Evolutionary conservation across 2,113 vertebrate species (phyloP).

Genomic region (Pelusios castaneus): DNA sequence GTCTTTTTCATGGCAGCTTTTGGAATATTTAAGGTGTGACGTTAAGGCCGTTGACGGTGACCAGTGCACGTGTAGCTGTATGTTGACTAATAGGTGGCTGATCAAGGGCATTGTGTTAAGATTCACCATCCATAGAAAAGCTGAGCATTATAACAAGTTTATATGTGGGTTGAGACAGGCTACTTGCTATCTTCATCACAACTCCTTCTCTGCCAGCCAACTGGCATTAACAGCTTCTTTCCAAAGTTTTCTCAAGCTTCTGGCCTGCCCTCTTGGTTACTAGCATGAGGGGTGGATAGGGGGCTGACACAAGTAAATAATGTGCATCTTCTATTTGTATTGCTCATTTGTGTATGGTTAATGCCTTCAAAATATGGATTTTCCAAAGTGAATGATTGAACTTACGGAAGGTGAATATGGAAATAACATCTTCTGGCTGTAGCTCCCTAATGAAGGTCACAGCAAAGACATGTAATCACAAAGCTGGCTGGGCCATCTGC

Average conservation of each 20-base stretch:
- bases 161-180: neutral
- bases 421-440: slow-evolving; percentile 9
- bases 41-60: neutral
- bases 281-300: neutral
- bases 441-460: neutral
- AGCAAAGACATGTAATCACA: neutral
- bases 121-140: neutral
- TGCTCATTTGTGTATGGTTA: neutral
- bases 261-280: neutral
- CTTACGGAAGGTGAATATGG: neutral
- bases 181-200: neutral
- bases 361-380: neutral
- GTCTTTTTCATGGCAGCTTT: neutral
- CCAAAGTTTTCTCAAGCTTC: neutral
- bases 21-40: neutral
- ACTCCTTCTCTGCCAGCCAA: neutral
- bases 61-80: neutral
- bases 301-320: neutral
- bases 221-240: neutral
- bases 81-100: neutral
- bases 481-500: neutral
- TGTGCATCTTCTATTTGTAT: neutral
- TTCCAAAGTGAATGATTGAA: neutral
- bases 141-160: neutral
- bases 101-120: neutral